Percentiles rank a stretch among this genome's conserved stretches.
These are phyloP conservation scores for Allygus modestus DNA, from an alignment of 2,888 invertebrate genomes.

Conservation along the genomic window DNA sequence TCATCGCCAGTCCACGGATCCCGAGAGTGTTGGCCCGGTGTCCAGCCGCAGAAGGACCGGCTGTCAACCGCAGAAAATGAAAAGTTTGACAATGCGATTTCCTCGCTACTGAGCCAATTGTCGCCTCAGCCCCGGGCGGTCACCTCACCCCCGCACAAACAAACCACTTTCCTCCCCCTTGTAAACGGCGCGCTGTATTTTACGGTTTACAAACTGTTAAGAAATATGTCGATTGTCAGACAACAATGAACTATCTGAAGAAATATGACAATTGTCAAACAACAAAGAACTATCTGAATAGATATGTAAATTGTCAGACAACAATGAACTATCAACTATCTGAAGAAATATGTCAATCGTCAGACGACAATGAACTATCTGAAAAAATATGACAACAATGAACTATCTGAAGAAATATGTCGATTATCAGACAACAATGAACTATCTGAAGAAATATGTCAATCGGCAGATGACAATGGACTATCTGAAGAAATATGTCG, in stretches of 20 bases:
- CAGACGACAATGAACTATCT: too few species aligned
- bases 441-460: too few species aligned
- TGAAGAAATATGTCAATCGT: too few species aligned
- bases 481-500: too few species aligned
- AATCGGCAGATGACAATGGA: too few species aligned
- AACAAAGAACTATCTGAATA: too few species aligned
- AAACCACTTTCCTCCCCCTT: not conserved
- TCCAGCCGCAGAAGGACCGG: not conserved
- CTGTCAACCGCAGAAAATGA: conserved; percentile 61
- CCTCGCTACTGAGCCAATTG: conserved; percentile 27
- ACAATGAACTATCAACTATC: too few species aligned
- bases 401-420: too few species aligned
- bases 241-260: not conserved
- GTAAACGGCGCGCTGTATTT: not conserved
- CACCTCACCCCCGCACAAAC: not conserved
- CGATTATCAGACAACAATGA: too few species aligned
- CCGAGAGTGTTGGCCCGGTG: not conserved
- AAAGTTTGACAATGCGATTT: conserved; percentile 59
- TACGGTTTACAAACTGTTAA: not conserved
- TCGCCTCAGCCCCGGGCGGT: conserved; percentile 7
- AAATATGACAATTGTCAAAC: too few species aligned
- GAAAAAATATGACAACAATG: too few species aligned
- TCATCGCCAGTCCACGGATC: not conserved
- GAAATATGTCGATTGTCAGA: not conserved
- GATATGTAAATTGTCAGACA: too few species aligned